Evolutionary conservation across 2,113 vertebrate species (phyloP).

Genomic region (Hiodon tergisus): DNA sequence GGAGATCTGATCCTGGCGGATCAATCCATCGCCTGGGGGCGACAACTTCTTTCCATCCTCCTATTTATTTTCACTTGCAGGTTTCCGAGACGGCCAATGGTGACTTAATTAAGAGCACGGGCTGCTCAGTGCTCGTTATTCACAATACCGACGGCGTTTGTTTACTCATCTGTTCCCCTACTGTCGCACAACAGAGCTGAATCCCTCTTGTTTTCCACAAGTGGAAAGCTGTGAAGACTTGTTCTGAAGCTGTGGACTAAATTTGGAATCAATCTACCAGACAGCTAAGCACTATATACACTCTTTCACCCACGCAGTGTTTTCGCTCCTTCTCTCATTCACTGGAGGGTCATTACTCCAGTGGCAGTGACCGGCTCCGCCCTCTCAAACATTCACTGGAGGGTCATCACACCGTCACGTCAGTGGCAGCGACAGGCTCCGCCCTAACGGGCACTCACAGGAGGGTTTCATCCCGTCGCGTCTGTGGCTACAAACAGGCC

Average conservation of each 20-base stretch:
- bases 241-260: neutral
- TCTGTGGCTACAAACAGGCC: neutral
- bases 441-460: too few species aligned
- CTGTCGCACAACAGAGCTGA: neutral
- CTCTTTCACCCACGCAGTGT: neutral
- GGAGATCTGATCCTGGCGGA: conserved; percentile 6
- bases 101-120: neutral
- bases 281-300: neutral
- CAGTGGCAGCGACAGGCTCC: too few species aligned
- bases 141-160: neutral
- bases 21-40: neutral
- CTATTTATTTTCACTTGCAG: neutral
- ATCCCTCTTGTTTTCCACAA: neutral
- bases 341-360: neutral
- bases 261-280: neutral
- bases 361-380: neutral
- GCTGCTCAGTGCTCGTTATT: too few species aligned
- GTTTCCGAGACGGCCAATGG: neutral
- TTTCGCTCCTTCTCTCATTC: neutral
- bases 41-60: neutral
- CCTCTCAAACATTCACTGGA: too few species aligned
- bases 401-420: too few species aligned
- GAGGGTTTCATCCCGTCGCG: too few species aligned
- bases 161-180: neutral
- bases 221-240: neutral